Evolutionary conservation across 1,140 invertebrate species (phyloP).

Genomic region (Drosophila teissieri): DNA sequence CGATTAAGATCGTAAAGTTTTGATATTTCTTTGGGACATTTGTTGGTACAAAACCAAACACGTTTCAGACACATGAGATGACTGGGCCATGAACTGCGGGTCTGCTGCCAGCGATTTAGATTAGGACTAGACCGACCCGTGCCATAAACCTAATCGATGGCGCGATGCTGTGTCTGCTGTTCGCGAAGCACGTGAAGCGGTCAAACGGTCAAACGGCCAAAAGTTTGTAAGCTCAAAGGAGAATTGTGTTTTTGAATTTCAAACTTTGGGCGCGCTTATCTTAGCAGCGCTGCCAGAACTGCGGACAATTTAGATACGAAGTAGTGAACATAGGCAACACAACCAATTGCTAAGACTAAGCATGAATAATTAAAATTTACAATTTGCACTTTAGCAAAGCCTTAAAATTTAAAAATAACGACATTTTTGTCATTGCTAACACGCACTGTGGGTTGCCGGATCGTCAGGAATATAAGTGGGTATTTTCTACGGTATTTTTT

Average conservation of each 20-base stretch:
- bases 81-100: slow-evolving; percentile 17
- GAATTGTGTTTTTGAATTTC: background rate
- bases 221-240: background rate
- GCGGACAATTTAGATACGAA: background rate
- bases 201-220: slow-evolving; percentile 7
- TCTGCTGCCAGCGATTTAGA: slow-evolving; percentile 10
- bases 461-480: background rate
- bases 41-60: slow-evolving; percentile 27
- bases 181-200: slow-evolving; percentile 18
- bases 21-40: too few species aligned
- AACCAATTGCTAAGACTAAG: too few species aligned
- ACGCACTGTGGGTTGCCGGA: background rate
- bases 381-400: too few species aligned
- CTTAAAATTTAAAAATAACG: background rate
- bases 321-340: too few species aligned
- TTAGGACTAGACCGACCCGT: slow-evolving; percentile 12
- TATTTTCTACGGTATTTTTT: background rate
- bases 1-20: slow-evolving; percentile 21
- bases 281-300: background rate
- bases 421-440: background rate
- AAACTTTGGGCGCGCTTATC: background rate
- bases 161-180: slow-evolving; percentile 16
- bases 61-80: slow-evolving; percentile 27
- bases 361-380: too few species aligned
- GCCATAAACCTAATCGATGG: slow-evolving; percentile 11